Base-by-base conservation (phyloP, 2,113 vertebrate species). In the Sialia sialis region DNA sequence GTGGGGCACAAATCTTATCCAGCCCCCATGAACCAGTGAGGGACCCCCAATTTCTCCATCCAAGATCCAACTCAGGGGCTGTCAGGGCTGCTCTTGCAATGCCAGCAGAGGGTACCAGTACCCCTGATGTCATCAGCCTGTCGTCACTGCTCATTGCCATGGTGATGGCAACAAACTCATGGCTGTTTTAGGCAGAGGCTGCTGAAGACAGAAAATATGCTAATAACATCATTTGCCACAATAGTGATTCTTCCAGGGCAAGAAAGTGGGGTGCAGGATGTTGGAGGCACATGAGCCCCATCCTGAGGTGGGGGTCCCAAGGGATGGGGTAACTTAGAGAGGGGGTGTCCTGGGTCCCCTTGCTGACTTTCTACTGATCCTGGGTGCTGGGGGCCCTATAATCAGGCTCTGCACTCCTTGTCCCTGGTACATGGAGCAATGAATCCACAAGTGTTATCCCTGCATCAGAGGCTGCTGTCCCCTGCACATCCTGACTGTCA, bases 111-210 rank as follows among this genome's bases (percentile, higher is more conserved):
- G 51, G 15, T 74, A 68, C 12, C 62, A 46, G 26, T 34, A 41
- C 6, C 73, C 68, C 54, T 86, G 74, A 89, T 48, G 77, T 89
- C 83, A 86, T 43, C 52, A 77, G 73, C 27, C 44, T 90, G 63
- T 77, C 69, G 62, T 75, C 93, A 84, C 5, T 23, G 44, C 46
- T 75, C 48, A 79, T 67, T 20, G 3, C 83, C 75, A 43, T 46
- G 58, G 75, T 0, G 0, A 84, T 39, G 30, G 62, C 23, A 39
- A 74, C 4, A 22, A 68, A 78, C 38, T 52, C 66, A 32, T 2
- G 8, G 43, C 48, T 8, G 6, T 23, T 29, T 4, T 9, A 76
- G 63, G 39, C 9, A 69, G 39, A 20, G 38, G 22, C 34, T 48
- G 13, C 44, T 3, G 1, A 63, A 82, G 56, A 62, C 23, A 68